Evolutionary conservation across 2,113 vertebrate genomes (phyloP).

Genomic region (Spilogale gracilis): DNA sequence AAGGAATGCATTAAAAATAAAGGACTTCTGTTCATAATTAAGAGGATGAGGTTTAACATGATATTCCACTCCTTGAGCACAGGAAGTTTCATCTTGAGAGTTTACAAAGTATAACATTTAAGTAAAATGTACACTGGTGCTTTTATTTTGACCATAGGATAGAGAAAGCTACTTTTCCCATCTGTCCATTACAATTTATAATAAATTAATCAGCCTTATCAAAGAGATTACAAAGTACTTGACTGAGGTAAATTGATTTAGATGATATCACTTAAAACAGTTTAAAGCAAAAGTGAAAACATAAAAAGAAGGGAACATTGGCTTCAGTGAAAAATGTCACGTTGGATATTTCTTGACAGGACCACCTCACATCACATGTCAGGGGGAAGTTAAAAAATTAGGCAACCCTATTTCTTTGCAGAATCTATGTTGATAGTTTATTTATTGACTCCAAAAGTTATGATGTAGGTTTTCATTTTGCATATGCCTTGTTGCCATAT

Average conservation of each 20-base stretch:
- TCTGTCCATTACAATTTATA: constrained; percentile 47
- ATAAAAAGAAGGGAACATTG: constrained; percentile 71
- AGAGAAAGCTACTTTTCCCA: constrained; percentile 41
- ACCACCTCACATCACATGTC: constrained; percentile 61
- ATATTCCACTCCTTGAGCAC: constrained; percentile 52
- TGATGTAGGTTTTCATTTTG: constrained; percentile 68
- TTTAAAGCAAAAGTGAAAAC: constrained; percentile 78
- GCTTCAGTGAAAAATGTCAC: constrained; percentile 75
- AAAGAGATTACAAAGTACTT: constrained; percentile 59
- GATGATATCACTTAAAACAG: constrained; percentile 71
- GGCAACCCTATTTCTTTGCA: constrained; percentile 55
- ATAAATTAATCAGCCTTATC: constrained; percentile 57
- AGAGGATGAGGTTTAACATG: constrained; percentile 67
- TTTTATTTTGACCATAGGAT: constrained; percentile 53
- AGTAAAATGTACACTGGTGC: neutral
- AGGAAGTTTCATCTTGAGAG: constrained; percentile 47
- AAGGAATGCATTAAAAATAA: constrained; percentile 74
- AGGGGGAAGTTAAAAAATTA: constrained; percentile 73
- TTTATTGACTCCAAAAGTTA: constrained; percentile 75
- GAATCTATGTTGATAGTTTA: constrained; percentile 77
- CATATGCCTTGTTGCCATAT: constrained; percentile 71
- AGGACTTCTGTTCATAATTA: constrained; percentile 64
- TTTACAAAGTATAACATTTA: constrained; percentile 67
- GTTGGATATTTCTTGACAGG: constrained; percentile 71
- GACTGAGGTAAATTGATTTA: constrained; percentile 61